A percentile compares a stretch with the other conserved stretches of the same genome.
These are phyloP conservation scores for Stomorhina lunata DNA, from an alignment of 2,888 invertebrate species.

Conservation along the genomic window DNA sequence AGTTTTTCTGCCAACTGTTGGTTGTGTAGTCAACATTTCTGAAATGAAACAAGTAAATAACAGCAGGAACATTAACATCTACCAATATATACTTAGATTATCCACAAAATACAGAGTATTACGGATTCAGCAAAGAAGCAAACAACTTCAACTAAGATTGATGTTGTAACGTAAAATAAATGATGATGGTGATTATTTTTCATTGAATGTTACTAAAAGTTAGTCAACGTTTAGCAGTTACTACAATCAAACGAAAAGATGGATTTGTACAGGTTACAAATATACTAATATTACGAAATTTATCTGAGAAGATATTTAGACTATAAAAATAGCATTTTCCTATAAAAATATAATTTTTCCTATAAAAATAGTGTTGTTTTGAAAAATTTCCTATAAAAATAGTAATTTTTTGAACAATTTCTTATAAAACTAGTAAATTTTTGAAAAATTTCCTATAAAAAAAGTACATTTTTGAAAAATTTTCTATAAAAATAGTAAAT, in stretches of 20 bases:
- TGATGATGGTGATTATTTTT: constrained; percentile 79
- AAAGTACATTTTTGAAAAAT: too few relatives aligned
- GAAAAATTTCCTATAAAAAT: too few relatives aligned
- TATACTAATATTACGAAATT: not conserved
- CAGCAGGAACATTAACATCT: constrained; percentile 25
- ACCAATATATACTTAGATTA: constrained; percentile 1
- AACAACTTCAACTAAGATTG: constrained; percentile 74
- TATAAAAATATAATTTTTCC: too few relatives aligned
- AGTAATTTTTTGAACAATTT: too few relatives aligned
- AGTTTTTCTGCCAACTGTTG: constrained; percentile 64
- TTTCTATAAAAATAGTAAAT: too few relatives aligned
- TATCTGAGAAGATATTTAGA: not conserved
- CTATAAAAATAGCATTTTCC: too few relatives aligned
- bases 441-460: too few relatives aligned
- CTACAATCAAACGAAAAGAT: constrained; percentile 6
- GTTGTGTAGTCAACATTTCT: constrained; percentile 55
- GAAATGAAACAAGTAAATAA: constrained; percentile 39
- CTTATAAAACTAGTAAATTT: too few relatives aligned
- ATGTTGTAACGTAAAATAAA: constrained; percentile 77
- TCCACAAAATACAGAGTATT: not conserved
- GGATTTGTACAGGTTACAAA: not conserved
- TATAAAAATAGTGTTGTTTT: too few relatives aligned
- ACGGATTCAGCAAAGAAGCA: constrained; percentile 45
- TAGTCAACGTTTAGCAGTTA: constrained; percentile 28
- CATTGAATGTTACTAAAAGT: constrained; percentile 72